A percentile compares a stretch with the other conserved stretches of the same genome.
Evolutionary conservation across 2,888 invertebrate genomes (phyloP).

Genomic region (Catocala nupta): DNA sequence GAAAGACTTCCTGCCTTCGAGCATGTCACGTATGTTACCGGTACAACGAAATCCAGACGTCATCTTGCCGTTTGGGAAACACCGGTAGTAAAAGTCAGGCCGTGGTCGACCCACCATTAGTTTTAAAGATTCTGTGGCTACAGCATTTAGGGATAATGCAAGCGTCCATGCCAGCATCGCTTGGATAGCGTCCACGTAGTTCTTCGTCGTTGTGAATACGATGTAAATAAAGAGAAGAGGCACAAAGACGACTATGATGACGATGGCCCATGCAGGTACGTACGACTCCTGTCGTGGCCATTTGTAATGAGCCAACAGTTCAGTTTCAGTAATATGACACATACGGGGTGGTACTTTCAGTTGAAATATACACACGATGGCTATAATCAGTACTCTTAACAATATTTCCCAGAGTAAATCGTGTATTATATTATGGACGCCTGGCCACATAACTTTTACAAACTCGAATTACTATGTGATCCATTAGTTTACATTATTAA

Average conservation of each 20-base stretch:
- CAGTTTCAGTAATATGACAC: slow-evolving; percentile 91
- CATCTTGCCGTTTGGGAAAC: slow-evolving; percentile 91
- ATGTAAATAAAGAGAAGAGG: slow-evolving; percentile 85
- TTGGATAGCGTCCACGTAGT: slow-evolving; percentile 57
- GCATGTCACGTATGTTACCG: slow-evolving; percentile 87
- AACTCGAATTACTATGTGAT: slow-evolving; percentile 12
- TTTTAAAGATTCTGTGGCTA: slow-evolving; percentile 88
- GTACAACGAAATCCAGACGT: slow-evolving; percentile 87
- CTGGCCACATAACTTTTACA: slow-evolving; percentile 50
- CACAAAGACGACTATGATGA: slow-evolving; percentile 87
- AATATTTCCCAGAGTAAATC: slow-evolving; percentile 56
- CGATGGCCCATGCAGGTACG: slow-evolving; percentile 88
- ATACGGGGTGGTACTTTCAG: slow-evolving; percentile 88
- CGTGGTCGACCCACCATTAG: slow-evolving; percentile 90
- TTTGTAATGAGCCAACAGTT: slow-evolving; percentile 90
- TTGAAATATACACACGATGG: slow-evolving; percentile 81
- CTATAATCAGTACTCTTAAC: slow-evolving; percentile 58
- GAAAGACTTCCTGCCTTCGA: slow-evolving; percentile 94
- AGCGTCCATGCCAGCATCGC: slow-evolving; percentile 86
- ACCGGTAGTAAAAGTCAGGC: slow-evolving; percentile 94
- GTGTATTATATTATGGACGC: slow-evolving; percentile 42
- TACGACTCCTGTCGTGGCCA: slow-evolving; percentile 90
- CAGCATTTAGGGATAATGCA: slow-evolving; percentile 88
- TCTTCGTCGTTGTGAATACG: slow-evolving; percentile 64
- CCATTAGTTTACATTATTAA: slow-evolving; percentile 18